Conservation (phyloP, 2,797 vertebrate genomes). For the Bradypodion ventrale region DNA sequence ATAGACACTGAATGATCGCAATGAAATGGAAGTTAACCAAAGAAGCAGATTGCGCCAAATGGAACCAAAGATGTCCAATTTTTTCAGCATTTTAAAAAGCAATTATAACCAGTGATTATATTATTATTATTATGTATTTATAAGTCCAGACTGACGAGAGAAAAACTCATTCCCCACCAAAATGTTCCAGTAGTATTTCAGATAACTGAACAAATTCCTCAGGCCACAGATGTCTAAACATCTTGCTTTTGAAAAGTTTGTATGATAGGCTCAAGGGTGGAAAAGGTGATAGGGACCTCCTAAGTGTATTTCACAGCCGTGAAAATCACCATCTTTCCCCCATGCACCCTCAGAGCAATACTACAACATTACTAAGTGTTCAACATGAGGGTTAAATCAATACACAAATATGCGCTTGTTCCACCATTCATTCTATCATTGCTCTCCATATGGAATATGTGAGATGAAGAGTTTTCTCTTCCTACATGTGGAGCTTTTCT, state of each 20-base stretch:
- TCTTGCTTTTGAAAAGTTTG: not conserved
- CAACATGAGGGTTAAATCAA: no score
- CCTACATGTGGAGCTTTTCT: no score
- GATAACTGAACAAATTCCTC: constrained; percentile 6
- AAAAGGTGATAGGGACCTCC: not conserved
- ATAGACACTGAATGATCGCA: constrained; percentile 11
- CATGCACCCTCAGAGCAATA: not conserved
- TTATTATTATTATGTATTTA: no score
- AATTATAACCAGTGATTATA: not conserved
- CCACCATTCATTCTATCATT: no score
- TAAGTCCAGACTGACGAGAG: not conserved
- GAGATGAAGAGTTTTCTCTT: no score
- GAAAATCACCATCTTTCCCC: no score
- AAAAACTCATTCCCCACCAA: not conserved
- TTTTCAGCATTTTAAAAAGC: not conserved
- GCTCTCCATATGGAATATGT: no score
- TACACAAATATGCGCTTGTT: no score
- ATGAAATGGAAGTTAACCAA: constrained; percentile 5
- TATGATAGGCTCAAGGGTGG: not conserved
- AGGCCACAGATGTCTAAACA: not conserved
- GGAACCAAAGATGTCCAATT: constrained; percentile 17
- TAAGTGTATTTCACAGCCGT: no score
- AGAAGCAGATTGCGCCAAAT: constrained; percentile 17
- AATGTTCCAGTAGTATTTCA: not conserved
- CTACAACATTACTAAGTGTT: not conserved